Base-by-base conservation (phyloP, 2,797 vertebrate species). In the Passerculus sandwichensis region DNA sequence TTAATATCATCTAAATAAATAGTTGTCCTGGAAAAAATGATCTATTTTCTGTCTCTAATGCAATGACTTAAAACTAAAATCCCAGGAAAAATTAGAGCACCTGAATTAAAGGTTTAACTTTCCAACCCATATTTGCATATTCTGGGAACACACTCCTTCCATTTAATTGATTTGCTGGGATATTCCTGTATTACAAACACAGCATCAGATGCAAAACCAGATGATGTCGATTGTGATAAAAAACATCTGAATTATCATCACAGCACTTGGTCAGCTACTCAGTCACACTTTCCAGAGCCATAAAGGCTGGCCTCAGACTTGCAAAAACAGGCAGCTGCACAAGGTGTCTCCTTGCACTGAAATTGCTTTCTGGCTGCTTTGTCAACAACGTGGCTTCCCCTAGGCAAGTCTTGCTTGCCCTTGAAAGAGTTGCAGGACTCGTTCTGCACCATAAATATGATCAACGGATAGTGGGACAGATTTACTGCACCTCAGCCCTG, bases 391-490 rank as follows among this genome's bases (percentile, higher is more conserved):
- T 85, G 83, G 75, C 59, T 92, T 64, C 83, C 83, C 36, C 81
- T 61, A 40, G 91, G 77, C 59, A 65, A 70, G 45, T 62, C 74
- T 85, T 54, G 50, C 57, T 91, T 81, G 72, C 89, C 89, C 92
- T 96, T 96, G 94, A 73, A 82, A 78, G 94, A 94, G 74, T 79
- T 93, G 87, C 70, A 93, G 56, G 76, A 83, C 80, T 62, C 2
- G 71, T 86, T 96, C 90, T 90, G 75, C 90, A 57, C 91, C 87
- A 92, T 96, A 92, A 96, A 89, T 94, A 71, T 61, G 74, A 66
- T 86, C 89, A 78, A 60, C 18, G 6, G 67, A 34, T 70, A 87
- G 57, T 25, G 26, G 75, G 88, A 93, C 73, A 95, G 73, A 83
- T 92, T 78, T 79, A 91, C 44, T 76, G 80, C 51, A 45, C 93